Evolutionary conservation across 2,797 vertebrate species (phyloP).

Genomic region (Eupleurogrammus muticus): DNA sequence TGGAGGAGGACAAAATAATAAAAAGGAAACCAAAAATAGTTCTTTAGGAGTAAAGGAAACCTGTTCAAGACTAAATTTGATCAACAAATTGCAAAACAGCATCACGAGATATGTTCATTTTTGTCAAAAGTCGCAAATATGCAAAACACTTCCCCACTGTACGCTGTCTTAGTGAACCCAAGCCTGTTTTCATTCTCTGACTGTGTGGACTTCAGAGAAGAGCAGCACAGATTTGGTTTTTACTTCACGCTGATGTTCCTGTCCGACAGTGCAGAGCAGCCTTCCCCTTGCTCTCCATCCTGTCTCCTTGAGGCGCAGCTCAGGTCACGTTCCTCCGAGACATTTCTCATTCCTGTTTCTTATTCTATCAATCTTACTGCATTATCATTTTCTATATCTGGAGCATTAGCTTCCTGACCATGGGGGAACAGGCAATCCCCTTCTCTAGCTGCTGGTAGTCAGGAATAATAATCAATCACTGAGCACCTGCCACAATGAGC

Average conservation of each 20-base stretch:
- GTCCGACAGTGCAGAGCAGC: background rate
- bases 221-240: no score
- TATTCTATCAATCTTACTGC: conserved; percentile 36
- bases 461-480: conserved; percentile 60
- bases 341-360: conserved; percentile 28
- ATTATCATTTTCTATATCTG: conserved; percentile 57
- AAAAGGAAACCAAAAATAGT: no score
- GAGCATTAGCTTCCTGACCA: conserved; percentile 47
- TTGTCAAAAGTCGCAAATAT: no score
- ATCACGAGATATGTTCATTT: no score
- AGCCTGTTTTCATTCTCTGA: no score
- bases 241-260: background rate
- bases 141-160: no score
- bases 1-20: no score
- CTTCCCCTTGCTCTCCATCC: background rate
- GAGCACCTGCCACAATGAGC: conserved; percentile 17
- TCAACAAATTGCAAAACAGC: no score
- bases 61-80: no score
- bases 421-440: conserved; percentile 26
- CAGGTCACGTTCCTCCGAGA: conserved; percentile 15
- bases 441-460: conserved; percentile 16
- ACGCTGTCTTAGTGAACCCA: no score
- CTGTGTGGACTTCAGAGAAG: no score
- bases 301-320: conserved; percentile 11
- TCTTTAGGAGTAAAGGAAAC: no score